Conservation (phyloP, 2,797 vertebrate species). For the Bryconaethiops microstoma region DNA sequence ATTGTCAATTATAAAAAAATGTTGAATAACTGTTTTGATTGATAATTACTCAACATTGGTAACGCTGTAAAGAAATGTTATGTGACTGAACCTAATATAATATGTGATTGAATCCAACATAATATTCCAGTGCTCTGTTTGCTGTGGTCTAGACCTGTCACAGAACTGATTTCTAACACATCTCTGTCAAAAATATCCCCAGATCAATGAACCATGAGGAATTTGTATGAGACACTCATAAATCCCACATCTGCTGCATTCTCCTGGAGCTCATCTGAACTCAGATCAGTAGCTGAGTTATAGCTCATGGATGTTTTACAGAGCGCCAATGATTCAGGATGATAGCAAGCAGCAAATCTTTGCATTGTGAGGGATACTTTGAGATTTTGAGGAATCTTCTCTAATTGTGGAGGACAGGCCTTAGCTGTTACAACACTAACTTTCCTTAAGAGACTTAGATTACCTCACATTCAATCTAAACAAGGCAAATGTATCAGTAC, state of each 20-base stretch:
- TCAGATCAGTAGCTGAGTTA: constrained; percentile 17
- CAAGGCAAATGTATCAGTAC: too few species aligned
- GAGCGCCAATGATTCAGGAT: background rate
- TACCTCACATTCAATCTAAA: too few species aligned
- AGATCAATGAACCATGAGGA: constrained; percentile 43
- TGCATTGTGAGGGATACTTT: background rate
- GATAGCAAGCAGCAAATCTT: constrained; percentile 20
- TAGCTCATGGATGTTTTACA: background rate
- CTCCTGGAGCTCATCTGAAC: background rate
- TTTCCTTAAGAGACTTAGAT: too few species aligned
- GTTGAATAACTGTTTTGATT: too few species aligned
- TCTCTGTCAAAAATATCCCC: constrained; percentile 35
- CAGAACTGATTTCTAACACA: constrained; percentile 1
- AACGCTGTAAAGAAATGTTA: too few species aligned
- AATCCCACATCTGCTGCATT: constrained; percentile 7
- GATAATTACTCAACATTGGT: too few species aligned
- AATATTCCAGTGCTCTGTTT: background rate
- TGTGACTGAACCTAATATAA: too few species aligned
- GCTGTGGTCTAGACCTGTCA: constrained; percentile 14
- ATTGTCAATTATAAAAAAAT: too few species aligned
- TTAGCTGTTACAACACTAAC: too few species aligned
- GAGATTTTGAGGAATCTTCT: background rate
- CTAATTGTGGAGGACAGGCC: too few species aligned
- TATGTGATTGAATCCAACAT: too few species aligned
- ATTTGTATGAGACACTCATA: constrained; percentile 39